Evolutionary conservation across 2,797 vertebrate genomes (phyloP).

Genomic region (Anguilla megastoma): DNA sequence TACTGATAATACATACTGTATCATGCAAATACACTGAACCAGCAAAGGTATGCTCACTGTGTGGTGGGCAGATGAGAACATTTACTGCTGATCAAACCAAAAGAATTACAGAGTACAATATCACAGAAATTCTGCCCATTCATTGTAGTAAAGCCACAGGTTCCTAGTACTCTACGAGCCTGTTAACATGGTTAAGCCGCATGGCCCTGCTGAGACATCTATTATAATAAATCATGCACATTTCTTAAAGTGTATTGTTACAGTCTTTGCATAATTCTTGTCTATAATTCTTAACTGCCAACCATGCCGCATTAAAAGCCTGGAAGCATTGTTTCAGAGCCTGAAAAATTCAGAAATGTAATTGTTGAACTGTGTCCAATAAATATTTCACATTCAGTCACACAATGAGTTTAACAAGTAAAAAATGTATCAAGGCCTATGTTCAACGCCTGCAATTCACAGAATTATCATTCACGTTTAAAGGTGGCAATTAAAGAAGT

Average conservation of each 20-base stretch:
- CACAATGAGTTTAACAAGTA: not conserved
- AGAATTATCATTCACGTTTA: not conserved
- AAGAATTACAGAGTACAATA: not conserved
- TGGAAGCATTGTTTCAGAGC: not conserved
- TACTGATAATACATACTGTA: not conserved
- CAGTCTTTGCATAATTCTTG: not conserved
- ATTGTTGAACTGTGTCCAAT: slow-evolving; percentile 9
- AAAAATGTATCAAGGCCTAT: not conserved
- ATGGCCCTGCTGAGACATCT: not conserved
- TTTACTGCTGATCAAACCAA: not conserved
- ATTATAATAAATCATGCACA: not conserved
- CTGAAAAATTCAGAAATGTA: not conserved
- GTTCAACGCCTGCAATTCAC: not conserved
- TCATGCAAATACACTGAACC: not conserved
- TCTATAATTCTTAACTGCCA: not conserved
- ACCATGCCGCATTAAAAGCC: not conserved
- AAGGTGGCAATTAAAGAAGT: not conserved
- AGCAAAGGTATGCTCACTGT: not conserved
- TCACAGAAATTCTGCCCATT: not conserved
- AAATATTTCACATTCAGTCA: not conserved
- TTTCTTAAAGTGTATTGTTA: slow-evolving; percentile 10
- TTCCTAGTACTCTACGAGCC: not conserved
- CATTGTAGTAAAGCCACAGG: not conserved
- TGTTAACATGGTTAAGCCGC: not conserved
- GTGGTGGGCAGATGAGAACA: not conserved